Evolutionary conservation across 2,888 invertebrate genomes (phyloP), one percentile per base, ranked within the genome.

Genomic region (Auanema freiburgensis): DNA sequence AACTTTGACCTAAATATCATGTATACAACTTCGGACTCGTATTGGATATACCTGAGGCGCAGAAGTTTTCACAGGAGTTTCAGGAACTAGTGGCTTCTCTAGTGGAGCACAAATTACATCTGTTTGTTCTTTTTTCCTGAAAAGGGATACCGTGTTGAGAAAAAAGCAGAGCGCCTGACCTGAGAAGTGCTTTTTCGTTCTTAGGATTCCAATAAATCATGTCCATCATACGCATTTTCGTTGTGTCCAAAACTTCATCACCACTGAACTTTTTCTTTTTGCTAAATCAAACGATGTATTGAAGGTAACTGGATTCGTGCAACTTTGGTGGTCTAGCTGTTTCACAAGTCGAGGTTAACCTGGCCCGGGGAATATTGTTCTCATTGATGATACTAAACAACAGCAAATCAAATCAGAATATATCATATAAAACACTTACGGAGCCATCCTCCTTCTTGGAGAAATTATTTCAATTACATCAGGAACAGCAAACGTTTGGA

Each of bases 151-250:
- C 10, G 6, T 46, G 3, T 46, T 21, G 10, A 46, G 6, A 18
- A 21, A 5, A 46, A 46, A 46, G 4, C 46, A 33, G 33, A 25
- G 11, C 54, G 23, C 74, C 59, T 72, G 65, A 63, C 67, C 66
- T 79, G 25, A 63, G 59, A 43, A 77, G 64, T 16, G 65, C 67
- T 18, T 70, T 59, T 61, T 79, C 79, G n/a, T 74, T 68, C 51
- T 61, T 61, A 51, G 80, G 80, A 60, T 73, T 75, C 79, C 79
- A 80, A 18, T 59, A 52, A 10, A 74, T 66, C 65, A 80, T 63
- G 58, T 80, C 80, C 33, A 68, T 61, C 66, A 79, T 79, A 24
- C 67, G 70, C 67, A 69, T 72, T 33, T 59, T 74, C 59, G 71
- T 76, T 46, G 70, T 71, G 55, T 76, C 70, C 44, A 76, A 49